These are phyloP conservation scores for Mesocentrotus franciscanus DNA, from an alignment of 53 echinoderm and acorn worm genomes.

Conservation along the genomic window DNA sequence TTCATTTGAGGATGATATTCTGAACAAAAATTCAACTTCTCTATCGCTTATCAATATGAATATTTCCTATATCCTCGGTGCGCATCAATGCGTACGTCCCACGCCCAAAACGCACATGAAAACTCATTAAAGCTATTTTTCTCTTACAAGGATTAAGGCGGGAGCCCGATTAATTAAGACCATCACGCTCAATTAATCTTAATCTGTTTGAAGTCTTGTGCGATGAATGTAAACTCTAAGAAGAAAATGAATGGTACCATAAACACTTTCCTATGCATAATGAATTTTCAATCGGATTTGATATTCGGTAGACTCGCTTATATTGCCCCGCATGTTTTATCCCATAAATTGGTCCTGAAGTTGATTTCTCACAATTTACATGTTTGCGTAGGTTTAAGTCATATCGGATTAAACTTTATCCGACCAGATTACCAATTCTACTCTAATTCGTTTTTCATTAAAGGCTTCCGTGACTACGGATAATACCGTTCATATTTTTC, in stretches of 20 bases:
- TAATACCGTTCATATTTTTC: neutral
- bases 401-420: neutral
- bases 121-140: slow-evolving; percentile 3
- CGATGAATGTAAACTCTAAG: neutral
- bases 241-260: neutral
- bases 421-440: neutral
- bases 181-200: neutral
- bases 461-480: neutral
- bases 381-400: neutral
- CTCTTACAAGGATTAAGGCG: neutral
- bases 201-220: neutral
- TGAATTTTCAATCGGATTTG: neutral
- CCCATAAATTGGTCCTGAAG: neutral
- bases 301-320: neutral
- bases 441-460: slow-evolving; percentile 1
- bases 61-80: neutral
- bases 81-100: neutral
- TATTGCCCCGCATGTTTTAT: neutral
- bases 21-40: too few species aligned
- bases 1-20: too few species aligned
- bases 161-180: slow-evolving; percentile 31
- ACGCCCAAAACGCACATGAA: neutral
- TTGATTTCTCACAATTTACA: neutral
- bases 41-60: too few species aligned
- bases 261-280: neutral